Evolutionary conservation across 1,140 invertebrate species (phyloP), one percentile per base, ranked within the genome.

Genomic region (Lethocerus indicus): DNA sequence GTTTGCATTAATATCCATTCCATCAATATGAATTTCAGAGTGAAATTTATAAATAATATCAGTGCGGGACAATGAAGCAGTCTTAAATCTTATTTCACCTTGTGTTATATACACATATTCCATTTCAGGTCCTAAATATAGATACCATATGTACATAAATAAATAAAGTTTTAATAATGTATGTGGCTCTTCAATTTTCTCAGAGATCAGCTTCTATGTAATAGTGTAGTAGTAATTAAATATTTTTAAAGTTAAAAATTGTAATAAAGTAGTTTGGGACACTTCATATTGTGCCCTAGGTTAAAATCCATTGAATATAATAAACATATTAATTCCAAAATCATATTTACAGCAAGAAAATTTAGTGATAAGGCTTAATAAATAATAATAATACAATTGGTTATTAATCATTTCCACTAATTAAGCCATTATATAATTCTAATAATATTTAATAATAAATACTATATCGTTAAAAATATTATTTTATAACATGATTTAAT

Each of bases 1-100:
- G 39, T 55, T 52, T 26, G 56, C 51, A 49, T 62, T 54, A 18
- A 61, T 46, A 49, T 60, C 60, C 26, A 61, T 44, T 20, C 58
- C 57, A 25, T 52, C 53, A 23, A 62, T 40, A 43, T 44, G 13
- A n/a, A 52, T 26, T n/a, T 46, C 52, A 27, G 32, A 29, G 13
- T 50, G 39, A 13, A 25, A 53, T 37, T 52, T 46, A 35, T 50
- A 51, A 16, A 60, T 20, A 2, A 60, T 44, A 16, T 58, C 50
- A 14, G 55, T 28, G 29, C 49, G 32, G n/a, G 49, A 56, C 14
- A 53, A 46, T 24, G 55, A 49, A 9, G 53, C 40, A 5, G 58
- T 53, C 26, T 52, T 46, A 40, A 36, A 55, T n/a, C 57, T 51
- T 12, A 60, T 55, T 29, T 59, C 45, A 12, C 50, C 42, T 14